phyloP scores from a whole-genome alignment of 2,797 vertebrate species.

The Peromyscus aztecus region DNA sequence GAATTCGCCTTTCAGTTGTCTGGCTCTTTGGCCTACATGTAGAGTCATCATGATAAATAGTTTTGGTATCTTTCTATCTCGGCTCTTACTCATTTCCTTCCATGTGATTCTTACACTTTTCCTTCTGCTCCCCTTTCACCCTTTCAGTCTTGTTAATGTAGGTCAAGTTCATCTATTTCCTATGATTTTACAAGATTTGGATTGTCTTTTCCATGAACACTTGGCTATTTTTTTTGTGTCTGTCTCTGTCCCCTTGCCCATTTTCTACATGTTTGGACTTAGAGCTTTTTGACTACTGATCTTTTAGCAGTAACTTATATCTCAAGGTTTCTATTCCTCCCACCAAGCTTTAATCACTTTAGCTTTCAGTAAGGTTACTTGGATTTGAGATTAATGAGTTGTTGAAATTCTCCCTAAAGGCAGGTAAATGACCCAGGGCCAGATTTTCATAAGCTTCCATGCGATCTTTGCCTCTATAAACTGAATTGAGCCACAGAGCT shows the following conservation, averaged over 20 bases:
- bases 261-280: conserved; percentile 29
- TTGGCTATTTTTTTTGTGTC: neutral
- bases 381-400: conserved; percentile 56
- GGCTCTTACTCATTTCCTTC: neutral
- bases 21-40: neutral
- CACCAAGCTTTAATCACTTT: conserved; percentile 33
- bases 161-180: conserved; percentile 19
- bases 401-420: conserved; percentile 4
- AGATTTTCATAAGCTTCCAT: conserved; percentile 61
- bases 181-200: neutral
- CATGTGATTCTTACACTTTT: conserved; percentile 36
- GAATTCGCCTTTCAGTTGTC: conserved; percentile 6
- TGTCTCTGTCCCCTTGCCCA: conserved; percentile 34
- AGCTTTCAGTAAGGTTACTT: conserved; percentile 55
- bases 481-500: conserved; percentile 38
- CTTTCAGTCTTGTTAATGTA: conserved; percentile 28
- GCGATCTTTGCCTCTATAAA: conserved; percentile 51
- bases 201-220: conserved; percentile 27
- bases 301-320: conserved; percentile 54
- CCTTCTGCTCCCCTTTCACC: neutral
- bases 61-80: conserved; percentile 18
- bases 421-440: conserved; percentile 57
- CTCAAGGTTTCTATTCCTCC: conserved; percentile 29
- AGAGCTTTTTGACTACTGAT: conserved; percentile 34
- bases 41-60: conserved; percentile 7